Base-by-base conservation (phyloP, 2,113 vertebrate species). In the Dicerorhinus sumatrensis region DNA sequence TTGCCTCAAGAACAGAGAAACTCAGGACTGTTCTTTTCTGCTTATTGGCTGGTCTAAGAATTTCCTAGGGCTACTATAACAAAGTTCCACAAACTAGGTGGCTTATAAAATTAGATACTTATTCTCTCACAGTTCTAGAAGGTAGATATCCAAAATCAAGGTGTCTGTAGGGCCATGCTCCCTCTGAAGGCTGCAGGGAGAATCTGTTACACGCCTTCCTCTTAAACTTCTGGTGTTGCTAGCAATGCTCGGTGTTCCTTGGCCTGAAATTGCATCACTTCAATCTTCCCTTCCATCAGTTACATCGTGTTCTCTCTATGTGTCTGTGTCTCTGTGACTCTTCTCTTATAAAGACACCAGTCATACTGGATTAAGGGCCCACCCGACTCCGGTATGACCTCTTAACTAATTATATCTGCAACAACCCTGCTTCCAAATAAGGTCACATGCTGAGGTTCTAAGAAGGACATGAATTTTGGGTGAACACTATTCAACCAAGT, bases 1-100 rank as follows among this genome's bases (percentile, higher is more conserved):
- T 91, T 75, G 18, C 8, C 27, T 63, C 33, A 77, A 96, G 63
- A 76, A 65, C 25, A 81, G 20, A 77, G 20, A 82, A 91, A 75
- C n/a, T 46, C n/a, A 23, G 12, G 18, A 46, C 21, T 76, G 8
- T 76, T 72, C 16, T 54, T 73, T 21, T 56, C 23, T 51, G 46
- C 9, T 60, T 54, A 79, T 2, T 70, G 36, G 36, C 9, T 90
- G 48, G 20, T 23, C 13, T 58, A 54, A 8, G 48, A 12, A 51
- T 17, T 48, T 76, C 42, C 63, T 73, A 65, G 33, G 42, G 48
- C 29, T 48, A 8, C 36, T 39, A 11, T 21, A 83, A 84, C 48
- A 29, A 65, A 84, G 70, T 12, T 14, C 5, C 42, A 17, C 51
- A 63, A 42, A 42, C 13, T 6, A 67, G 1, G 10, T 48, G 21